Base-by-base conservation (phyloP, 2,113 vertebrate species). In the Dascyllus trimaculatus region DNA sequence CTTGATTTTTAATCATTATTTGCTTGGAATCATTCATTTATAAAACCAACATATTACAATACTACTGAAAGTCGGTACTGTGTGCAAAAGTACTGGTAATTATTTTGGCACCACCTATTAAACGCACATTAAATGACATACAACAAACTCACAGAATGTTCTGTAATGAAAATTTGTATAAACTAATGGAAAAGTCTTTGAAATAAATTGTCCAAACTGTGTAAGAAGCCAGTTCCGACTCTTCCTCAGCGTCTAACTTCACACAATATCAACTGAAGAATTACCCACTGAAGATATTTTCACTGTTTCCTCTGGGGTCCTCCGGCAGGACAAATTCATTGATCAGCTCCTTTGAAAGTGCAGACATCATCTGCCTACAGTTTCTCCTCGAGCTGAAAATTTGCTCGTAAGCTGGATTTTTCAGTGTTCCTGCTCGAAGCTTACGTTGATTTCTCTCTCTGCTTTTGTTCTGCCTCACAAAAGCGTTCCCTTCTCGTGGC, bases 371-470 rank as follows among this genome's bases (percentile, higher is more conserved):
- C 54, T 53, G 38, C 48, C 46, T 66, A 46, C 32, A 38, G 57
- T 29, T 78, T 46, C 46, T 29, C 56, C 25, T 74, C 56, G n/a
- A 46, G 68, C 84, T 90, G 82, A 80, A 84, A 88, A 82, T 85
- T 78, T 46, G 0, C 45, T 15, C 26, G 26, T 71, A 38, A 54
- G 51, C 45, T 45, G 69, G 24, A 65, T 65, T 71, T n/a, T 65
- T 62, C 26, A 43, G 11, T 43, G 40, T 57, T 64, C 22, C 46
- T 25, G 38, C 52, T 81, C 56, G 32, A 35, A 51, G 80, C 58
- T 45, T 1, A n/a, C 45, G 26, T 32, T 21, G 9, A 57, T 19
- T 48, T 25, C 15, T 56, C 7, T 35, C 21, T 59, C 18, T 46
- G 35, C 21, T 43, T 46, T 49, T 61, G 48, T 53, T 65, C 60